Evolutionary conservation across 2,113 vertebrate species (phyloP).

Genomic region (Phainopepla nitens): DNA sequence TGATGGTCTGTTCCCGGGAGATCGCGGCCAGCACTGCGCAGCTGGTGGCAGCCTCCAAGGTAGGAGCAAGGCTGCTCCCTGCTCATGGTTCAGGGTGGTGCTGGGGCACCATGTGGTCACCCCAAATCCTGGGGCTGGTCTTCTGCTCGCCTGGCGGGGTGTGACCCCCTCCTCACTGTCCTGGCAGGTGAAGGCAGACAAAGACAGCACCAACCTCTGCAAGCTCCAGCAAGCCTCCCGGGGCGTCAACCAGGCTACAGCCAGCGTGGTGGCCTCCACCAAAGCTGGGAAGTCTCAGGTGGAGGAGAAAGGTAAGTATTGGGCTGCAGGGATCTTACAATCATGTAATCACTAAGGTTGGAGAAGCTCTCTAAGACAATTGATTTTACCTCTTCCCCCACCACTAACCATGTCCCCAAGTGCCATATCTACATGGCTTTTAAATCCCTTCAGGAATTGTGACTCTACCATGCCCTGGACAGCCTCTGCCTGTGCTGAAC

Average conservation of each 20-base stretch:
- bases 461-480: neutral
- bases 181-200: conserved; percentile 91
- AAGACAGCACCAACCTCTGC: conserved; percentile 86
- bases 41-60: conserved; percentile 96
- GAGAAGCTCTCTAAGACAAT: neutral
- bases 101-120: neutral
- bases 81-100: neutral
- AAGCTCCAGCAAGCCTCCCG: conserved; percentile 88
- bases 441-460: neutral
- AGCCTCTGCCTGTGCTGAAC: neutral
- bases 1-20: conserved; percentile 96
- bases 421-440: neutral
- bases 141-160: accelerated
- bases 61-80: conserved; percentile 30
- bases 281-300: conserved; percentile 91
- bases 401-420: neutral
- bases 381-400: neutral
- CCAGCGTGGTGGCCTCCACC: conserved; percentile 88
- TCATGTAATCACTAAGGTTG: neutral
- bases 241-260: conserved; percentile 89
- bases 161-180: neutral
- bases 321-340: neutral
- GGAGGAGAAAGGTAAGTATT: conserved; percentile 83
- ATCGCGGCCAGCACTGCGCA: conserved; percentile 95
- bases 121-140: neutral